phyloP scores from a whole-genome alignment of 2,797 vertebrate genomes.

The Cetoscarus ocellatus region DNA sequence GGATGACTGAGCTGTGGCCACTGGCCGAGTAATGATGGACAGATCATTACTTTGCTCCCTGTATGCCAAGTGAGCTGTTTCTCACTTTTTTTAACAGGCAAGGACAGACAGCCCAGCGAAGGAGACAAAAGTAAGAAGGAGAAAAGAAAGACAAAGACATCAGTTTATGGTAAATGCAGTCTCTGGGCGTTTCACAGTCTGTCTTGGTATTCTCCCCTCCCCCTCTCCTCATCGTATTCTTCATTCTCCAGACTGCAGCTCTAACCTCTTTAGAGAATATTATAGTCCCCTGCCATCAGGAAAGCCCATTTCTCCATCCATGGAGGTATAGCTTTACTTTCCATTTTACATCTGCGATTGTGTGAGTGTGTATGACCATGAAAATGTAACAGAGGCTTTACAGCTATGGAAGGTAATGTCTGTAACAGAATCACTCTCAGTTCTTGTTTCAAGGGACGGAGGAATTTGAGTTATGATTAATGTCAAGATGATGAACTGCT shows the following conservation, averaged over 20 bases:
- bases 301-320: conserved; percentile 76
- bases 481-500: conserved; percentile 48
- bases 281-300: conserved; percentile 76
- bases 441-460: conserved; percentile 46
- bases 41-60: conserved; percentile 68
- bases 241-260: conserved; percentile 68
- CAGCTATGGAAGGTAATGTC: conserved; percentile 42
- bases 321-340: conserved; percentile 71
- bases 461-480: conserved; percentile 40
- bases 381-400: conserved; percentile 64
- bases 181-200: conserved; percentile 46
- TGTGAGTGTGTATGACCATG: conserved; percentile 22
- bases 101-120: conserved; percentile 24
- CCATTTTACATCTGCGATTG: conserved; percentile 32
- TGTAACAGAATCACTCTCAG: conserved; percentile 38
- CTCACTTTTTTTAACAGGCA: conserved; percentile 46
- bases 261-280: conserved; percentile 81
- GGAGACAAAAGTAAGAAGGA: conserved; percentile 22
- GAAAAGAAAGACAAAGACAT: conserved; percentile 36
- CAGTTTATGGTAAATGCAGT: conserved; percentile 53
- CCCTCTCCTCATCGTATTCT: conserved; percentile 49
- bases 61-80: conserved; percentile 47
- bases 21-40: conserved; percentile 65
- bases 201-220: conserved; percentile 47
- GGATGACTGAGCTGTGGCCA: conserved; percentile 65